Conservation (phyloP, 2,113 vertebrate species). For the Gasterosteus nipponicus region DNA sequence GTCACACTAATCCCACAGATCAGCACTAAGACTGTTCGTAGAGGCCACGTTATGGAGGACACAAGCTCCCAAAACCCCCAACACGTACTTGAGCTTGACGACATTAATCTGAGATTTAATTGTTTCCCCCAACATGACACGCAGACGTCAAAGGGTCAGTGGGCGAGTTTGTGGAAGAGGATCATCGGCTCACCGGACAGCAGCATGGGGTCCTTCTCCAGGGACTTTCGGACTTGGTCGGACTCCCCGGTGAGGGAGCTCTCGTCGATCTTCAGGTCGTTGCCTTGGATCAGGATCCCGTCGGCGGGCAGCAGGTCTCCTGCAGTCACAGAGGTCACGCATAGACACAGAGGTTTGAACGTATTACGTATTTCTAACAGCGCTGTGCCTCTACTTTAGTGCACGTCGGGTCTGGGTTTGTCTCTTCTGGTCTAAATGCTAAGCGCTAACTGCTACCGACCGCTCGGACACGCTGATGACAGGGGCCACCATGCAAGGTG, state of each 20-base stretch:
- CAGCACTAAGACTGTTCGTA: not conserved
- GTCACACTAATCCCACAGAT: not conserved
- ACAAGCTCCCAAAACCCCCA: not conserved
- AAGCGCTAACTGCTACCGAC: no score
- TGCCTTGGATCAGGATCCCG: conserved; percentile 95
- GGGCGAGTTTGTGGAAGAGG: not conserved
- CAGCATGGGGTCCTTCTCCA: conserved; percentile 95
- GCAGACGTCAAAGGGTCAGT: not conserved
- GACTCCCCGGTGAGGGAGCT: conserved; percentile 97
- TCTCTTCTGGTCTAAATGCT: no score
- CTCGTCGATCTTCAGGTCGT: conserved; percentile 98
- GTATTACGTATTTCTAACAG: not conserved
- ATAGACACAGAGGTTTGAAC: no score
- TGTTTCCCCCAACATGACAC: not conserved
- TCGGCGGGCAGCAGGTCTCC: conserved; percentile 96
- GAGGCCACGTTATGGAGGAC: not conserved
- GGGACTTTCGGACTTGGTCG: conserved; percentile 92
- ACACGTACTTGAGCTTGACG: not conserved
- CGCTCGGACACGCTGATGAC: no score
- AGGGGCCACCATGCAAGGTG: no score
- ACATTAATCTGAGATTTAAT: not conserved
- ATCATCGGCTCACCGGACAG: conserved; percentile 86
- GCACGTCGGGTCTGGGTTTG: no score
- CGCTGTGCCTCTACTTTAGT: not conserved
- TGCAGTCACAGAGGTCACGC: conserved; percentile 55